phyloP scores from a whole-genome alignment of 2,113 vertebrate species.

The Phyllostomus hastatus region DNA sequence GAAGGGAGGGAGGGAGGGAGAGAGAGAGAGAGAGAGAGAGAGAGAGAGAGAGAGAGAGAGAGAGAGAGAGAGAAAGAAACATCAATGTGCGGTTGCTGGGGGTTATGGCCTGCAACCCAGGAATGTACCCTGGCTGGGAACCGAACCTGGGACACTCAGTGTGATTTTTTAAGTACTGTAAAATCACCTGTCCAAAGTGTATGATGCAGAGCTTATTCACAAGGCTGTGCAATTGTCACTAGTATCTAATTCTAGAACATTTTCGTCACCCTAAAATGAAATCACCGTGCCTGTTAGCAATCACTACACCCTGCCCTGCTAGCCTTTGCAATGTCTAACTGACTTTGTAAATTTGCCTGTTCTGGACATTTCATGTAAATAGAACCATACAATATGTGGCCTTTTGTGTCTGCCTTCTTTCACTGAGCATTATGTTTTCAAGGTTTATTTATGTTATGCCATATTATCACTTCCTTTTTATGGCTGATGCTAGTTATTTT shows the following conservation, averaged over 20 bases:
- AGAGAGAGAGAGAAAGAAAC: no score
- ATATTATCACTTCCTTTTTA: neutral
- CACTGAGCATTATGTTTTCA: neutral
- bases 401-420: neutral
- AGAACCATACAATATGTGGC: fast-evolving
- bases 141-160: no score
- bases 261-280: neutral
- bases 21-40: no score
- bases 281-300: neutral
- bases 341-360: neutral
- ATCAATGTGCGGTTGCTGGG: no score
- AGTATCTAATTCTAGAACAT: neutral
- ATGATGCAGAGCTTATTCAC: neutral
- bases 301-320: fast-evolving
- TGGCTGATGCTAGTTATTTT: neutral
- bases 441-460: neutral
- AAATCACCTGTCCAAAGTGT: neutral
- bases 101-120: no score
- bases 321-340: neutral
- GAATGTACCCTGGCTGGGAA: no score
- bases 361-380: neutral
- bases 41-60: no score
- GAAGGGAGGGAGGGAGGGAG: no score
- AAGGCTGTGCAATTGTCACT: neutral
- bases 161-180: neutral